A percentile compares a stretch with the other conserved stretches of the same genome.
Evolutionary conservation across 2,888 invertebrate genomes (phyloP).

Genomic region (Hirtodrosophila alboralis): DNA sequence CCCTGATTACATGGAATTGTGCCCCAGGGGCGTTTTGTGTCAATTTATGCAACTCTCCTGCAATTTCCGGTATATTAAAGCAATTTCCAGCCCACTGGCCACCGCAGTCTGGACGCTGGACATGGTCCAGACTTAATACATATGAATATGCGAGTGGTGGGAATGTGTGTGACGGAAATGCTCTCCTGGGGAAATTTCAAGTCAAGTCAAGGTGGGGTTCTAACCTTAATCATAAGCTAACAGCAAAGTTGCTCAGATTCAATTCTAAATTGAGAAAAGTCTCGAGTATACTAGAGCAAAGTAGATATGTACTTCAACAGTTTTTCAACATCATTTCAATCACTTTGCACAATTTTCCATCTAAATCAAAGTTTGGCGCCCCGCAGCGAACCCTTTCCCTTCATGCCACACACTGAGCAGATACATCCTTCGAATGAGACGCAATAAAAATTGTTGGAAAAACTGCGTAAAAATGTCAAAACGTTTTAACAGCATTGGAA

Average conservation of each 20-base stretch:
- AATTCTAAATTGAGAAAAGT: conserved; percentile 13
- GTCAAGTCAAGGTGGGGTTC: too few relatives aligned
- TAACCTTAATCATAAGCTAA: conserved; percentile 6
- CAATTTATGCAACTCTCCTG: conserved; percentile 81
- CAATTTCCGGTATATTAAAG: conserved; percentile 80
- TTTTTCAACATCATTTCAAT: conserved; percentile 40
- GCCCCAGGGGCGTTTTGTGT: conserved; percentile 81
- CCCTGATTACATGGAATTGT: conserved; percentile 69
- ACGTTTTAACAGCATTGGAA: conserved; percentile 68
- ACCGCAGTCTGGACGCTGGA: conserved; percentile 29
- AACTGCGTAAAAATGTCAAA: conserved; percentile 79
- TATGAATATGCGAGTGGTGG: conserved; percentile 49
- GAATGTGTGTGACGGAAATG: conserved; percentile 54
- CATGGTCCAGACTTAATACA: conserved; percentile 64
- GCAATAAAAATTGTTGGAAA: conserved; percentile 65
- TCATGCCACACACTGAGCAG: not conserved
- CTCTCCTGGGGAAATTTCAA: conserved; percentile 69
- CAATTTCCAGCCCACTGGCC: conserved; percentile 71
- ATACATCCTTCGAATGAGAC: conserved; percentile 46
- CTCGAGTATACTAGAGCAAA: not conserved
- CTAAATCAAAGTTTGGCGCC: conserved; percentile 66
- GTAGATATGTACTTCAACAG: conserved; percentile 3
- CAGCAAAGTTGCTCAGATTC: conserved; percentile 22
- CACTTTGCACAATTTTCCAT: conserved; percentile 40
- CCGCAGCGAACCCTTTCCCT: conserved; percentile 64